A percentile compares a stretch with the other conserved stretches of the same genome.
These are phyloP conservation scores for Halcyon badia DNA, from an alignment of 2,797 vertebrate species.

Conservation along the genomic window DNA sequence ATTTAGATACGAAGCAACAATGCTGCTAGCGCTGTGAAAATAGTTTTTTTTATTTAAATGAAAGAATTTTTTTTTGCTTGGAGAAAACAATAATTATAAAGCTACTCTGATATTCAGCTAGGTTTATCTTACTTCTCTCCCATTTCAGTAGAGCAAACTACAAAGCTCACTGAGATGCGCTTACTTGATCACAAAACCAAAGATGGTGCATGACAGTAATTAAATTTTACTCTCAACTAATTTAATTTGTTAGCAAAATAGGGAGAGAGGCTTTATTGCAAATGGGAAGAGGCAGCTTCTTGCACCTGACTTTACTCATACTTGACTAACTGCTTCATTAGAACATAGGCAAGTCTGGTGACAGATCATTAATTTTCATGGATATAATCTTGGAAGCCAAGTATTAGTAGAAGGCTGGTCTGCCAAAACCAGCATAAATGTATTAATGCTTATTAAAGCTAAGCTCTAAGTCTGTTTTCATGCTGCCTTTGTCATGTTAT, in stretches of 20 bases:
- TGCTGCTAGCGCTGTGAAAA: not conserved
- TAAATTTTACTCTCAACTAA: slow-evolving; percentile 76
- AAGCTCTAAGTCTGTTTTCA: slow-evolving; percentile 31
- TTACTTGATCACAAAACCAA: slow-evolving; percentile 59
- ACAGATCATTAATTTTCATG: slow-evolving; percentile 78
- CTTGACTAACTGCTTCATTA: slow-evolving; percentile 76
- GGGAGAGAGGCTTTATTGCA: slow-evolving; percentile 59
- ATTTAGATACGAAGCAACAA: not conserved
- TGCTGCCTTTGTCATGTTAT: slow-evolving; percentile 26
- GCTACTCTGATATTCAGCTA: not conserved
- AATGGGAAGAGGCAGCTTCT: slow-evolving; percentile 56
- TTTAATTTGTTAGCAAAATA: slow-evolving; percentile 75
- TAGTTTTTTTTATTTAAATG: not conserved
- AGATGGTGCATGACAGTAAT: slow-evolving; percentile 72
- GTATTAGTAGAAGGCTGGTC: slow-evolving; percentile 46
- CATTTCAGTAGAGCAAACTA: not conserved
- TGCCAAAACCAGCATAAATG: slow-evolving; percentile 51
- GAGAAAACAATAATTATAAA: slow-evolving; percentile 26
- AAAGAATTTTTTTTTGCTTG: not conserved
- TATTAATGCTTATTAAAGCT: slow-evolving; percentile 62
- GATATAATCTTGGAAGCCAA: slow-evolving; percentile 71
- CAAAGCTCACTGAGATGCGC: not conserved
- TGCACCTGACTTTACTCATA: slow-evolving; percentile 73
- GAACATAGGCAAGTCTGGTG: slow-evolving; percentile 38
- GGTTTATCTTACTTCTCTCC: slow-evolving; percentile 18